Evolutionary conservation across 2,797 vertebrate genomes (phyloP), one percentile per base, ranked within the genome.

Genomic region (Myotis pilosus): DNA sequence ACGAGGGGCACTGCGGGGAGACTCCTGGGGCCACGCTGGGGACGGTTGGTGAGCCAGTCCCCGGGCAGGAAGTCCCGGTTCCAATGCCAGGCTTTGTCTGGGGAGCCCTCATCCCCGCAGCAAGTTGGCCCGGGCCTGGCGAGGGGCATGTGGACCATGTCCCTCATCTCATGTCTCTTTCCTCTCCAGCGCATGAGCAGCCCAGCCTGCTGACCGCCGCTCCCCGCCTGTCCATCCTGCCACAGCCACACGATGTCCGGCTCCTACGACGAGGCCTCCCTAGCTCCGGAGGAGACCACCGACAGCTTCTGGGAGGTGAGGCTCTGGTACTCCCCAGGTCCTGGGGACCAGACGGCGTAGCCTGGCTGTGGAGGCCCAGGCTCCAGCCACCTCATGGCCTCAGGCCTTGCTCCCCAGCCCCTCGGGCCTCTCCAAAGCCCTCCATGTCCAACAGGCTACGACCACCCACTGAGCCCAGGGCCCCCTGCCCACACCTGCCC

Each of bases 221-320:
- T 30, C 87, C 96, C 57, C 22, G 2, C 85, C 96, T 36, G n/a
- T 95, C 80, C 69, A 13, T 82, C 5, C 81, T 82, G 53, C 16
- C 47, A 95, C 96, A 90, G 81, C 79, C 41, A 97, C 98, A 98
- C 98, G 98, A 99, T 99, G 99, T 99, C 99, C 66, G 99, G 98
- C 98, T 99, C 99, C 98, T 99, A 99, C 87, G 99, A 99, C 53
- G 99, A 99, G 98, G 97, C 98, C 91, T 98, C 98, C 3, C 98
- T 98, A 17, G 98, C 98, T 49, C 96, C 97, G 0, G 99, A 99
- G 98, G 99, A 99, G 98, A 99, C 98, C 92, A 99, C 99, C 3
- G 99, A 99, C 98, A 99, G 99, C 98, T 99, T 99, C 98, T 99
- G 99, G 99, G 99, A 99, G 99, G 99, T 99, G 98, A 98, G 97